Conservation (phyloP, 1,140 invertebrate species). For the Procambarus virginalis region DNA sequence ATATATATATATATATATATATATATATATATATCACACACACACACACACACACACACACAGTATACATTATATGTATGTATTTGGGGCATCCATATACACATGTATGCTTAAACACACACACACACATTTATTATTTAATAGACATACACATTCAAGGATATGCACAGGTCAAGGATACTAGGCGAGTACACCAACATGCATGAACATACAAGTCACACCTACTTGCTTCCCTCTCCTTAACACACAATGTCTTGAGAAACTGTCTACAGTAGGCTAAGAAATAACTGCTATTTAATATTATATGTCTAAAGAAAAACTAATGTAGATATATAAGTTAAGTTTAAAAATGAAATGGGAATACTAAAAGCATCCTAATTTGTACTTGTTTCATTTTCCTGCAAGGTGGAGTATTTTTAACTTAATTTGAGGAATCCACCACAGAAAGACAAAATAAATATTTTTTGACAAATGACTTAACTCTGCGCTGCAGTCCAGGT, state of each 20-base stretch:
- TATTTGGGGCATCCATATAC: too few species aligned
- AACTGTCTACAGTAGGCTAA: not conserved
- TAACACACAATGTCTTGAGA: not conserved
- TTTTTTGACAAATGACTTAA: not conserved
- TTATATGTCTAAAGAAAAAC: not conserved
- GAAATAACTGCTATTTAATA: not conserved
- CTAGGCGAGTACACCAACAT: too few species aligned
- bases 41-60: too few species aligned
- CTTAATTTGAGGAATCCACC: slow-evolving; percentile 47
- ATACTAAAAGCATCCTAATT: slow-evolving; percentile 50
- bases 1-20: too few species aligned
- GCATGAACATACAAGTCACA: not conserved
- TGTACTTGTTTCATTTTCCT: slow-evolving; percentile 42
- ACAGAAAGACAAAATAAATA: not conserved
- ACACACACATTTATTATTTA: too few species aligned
- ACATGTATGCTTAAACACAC: too few species aligned
- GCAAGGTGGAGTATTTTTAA: slow-evolving; percentile 18
- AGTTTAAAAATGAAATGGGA: slow-evolving; percentile 27
- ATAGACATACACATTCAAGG: too few species aligned
- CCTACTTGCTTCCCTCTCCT: not conserved
- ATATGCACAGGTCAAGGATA: too few species aligned
- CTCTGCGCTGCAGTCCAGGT: not conserved
- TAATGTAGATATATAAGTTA: not conserved
- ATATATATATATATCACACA: too few species aligned
- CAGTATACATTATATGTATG: too few species aligned